Base-by-base conservation (phyloP, 2,113 vertebrate species). In the Crotalus viridis region DNA sequence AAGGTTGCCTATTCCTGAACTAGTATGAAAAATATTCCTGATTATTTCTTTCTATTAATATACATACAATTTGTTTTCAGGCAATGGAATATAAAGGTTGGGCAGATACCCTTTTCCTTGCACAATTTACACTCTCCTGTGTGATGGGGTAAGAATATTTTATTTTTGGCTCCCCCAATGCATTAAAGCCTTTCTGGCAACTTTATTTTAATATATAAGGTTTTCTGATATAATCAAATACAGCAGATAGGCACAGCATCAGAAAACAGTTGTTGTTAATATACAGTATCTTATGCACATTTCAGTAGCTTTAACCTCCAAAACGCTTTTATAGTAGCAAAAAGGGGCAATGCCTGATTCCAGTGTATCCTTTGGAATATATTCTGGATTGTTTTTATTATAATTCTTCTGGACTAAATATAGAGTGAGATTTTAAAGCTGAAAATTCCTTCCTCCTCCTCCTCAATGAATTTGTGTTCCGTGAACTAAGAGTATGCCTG, bases 141-240 rank as follows among this genome's bases (percentile, higher is more conserved):
- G 95, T 98, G 1, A 98, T 98, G 98, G 98, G 98, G 98, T 98
- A 97, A 97, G 98, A 43, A 59, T 93, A 85, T 28, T 93, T 94
- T 88, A 55, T 6, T 17, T 51, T 52, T 22, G 10, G 48, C 26
- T 93, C 39, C 74, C 15, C n/a, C 26, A 48, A 22, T 26, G 17
- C 2, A 59, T 87, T 69, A n/a, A 28, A 26, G 12, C 52, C 2
- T 33, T 52, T 15, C 5, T 10, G 46, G 26, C 17, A 91, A 85
- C 8, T 46, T 46, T 46, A 54, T 55, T 87, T 56, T 33, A 56
- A 10, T 55, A 4, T 81, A 17, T n/a, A 13, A 10, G 10, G 5
- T 26, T 74, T 12, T n/a, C 39, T 55, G 43, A 10, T 55, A 43
- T 56, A 28, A 92, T 54, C 15, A 88, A 86, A n/a, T 39, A 39